Conservation (phyloP, 2,113 vertebrate genomes). For the Apaloderma vittatum region DNA sequence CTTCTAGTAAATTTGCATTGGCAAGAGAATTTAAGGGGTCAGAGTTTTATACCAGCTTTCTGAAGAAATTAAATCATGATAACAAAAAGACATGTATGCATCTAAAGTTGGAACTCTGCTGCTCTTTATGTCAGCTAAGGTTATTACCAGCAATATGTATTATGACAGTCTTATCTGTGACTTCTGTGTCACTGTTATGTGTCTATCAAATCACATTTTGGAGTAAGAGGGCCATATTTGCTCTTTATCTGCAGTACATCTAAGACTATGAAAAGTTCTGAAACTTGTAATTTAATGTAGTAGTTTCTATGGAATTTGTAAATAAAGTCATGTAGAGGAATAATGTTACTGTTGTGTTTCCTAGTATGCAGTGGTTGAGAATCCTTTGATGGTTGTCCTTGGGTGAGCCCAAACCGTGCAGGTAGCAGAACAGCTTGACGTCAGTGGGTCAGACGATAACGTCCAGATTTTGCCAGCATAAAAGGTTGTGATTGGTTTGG, state of each 20-base stretch:
- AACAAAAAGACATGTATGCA: rapidly evolving
- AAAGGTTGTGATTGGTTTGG: background rate
- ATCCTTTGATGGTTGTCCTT: background rate
- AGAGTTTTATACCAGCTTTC: background rate
- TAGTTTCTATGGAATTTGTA: background rate
- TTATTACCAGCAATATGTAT: background rate
- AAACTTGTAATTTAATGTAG: background rate
- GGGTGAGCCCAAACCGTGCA: background rate
- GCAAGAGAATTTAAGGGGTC: background rate
- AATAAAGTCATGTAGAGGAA: background rate
- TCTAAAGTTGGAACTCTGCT: background rate
- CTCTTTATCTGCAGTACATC: background rate
- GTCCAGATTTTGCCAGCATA: background rate
- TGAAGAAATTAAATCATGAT: background rate
- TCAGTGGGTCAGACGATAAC: background rate
- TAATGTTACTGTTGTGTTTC: background rate
- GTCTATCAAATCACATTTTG: background rate
- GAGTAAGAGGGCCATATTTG: background rate
- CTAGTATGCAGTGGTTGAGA: background rate
- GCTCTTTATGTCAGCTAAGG: background rate
- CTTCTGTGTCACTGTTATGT: background rate
- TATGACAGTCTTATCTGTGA: background rate
- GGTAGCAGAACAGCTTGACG: background rate
- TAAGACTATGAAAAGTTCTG: background rate
- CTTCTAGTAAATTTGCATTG: background rate